These are phyloP conservation scores for Plagiodera versicolora DNA, from an alignment of 2,888 invertebrate genomes.

Conservation along the genomic window DNA sequence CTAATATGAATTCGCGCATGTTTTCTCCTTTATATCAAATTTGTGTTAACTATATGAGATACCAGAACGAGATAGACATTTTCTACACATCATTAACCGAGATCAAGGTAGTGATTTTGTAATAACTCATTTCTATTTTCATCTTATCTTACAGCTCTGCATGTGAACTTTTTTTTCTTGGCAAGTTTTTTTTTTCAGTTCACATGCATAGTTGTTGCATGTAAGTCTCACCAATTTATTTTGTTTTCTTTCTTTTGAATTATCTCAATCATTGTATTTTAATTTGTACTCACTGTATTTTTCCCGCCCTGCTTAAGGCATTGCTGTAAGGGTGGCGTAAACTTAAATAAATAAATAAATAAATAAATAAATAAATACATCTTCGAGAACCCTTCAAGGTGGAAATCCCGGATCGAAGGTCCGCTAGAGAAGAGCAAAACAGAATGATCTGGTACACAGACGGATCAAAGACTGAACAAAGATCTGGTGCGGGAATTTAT, in stretches of 20 bases:
- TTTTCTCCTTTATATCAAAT: background rate
- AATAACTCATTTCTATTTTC: background rate
- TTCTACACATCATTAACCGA: background rate
- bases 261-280: background rate
- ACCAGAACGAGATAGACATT: background rate
- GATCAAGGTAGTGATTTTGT: slow-evolving; percentile 1
- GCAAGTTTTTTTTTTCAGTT: slow-evolving; percentile 3
- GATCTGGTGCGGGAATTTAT: too few species aligned
- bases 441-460: too few species aligned
- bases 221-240: background rate
- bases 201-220: background rate
- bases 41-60: slow-evolving; percentile 2
- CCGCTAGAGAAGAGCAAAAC: too few species aligned
- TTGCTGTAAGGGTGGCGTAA: slow-evolving; percentile 2
- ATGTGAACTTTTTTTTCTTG: slow-evolving; percentile 1
- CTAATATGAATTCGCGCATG: background rate
- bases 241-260: background rate
- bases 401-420: too few species aligned
- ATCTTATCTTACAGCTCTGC: background rate
- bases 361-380: too few species aligned
- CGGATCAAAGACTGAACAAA: too few species aligned
- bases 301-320: background rate
- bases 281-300: background rate
- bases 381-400: too few species aligned
- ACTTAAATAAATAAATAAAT: background rate